Evolutionary conservation across 2,888 invertebrate species (phyloP).

Genomic region (Enchytraeus crypticus): DNA sequence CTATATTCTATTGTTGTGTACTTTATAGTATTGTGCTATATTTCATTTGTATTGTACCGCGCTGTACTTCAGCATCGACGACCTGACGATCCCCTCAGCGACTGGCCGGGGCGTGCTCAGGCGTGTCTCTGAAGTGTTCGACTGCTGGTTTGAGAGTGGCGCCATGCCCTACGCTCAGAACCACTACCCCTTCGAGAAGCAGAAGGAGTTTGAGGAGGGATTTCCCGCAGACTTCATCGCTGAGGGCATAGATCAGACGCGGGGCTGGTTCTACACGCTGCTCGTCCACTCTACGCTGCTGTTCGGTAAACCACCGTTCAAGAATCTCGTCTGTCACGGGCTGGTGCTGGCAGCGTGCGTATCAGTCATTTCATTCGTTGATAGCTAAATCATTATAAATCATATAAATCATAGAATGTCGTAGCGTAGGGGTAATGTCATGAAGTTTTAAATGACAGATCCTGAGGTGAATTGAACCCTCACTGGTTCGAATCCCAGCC

Average conservation of each 20-base stretch:
- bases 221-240: constrained; percentile 99
- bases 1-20: no score
- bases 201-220: constrained; percentile 55
- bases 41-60: no score
- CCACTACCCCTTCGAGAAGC: constrained; percentile 83
- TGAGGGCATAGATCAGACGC: constrained; percentile 96
- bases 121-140: constrained; percentile 88
- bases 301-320: constrained; percentile 91
- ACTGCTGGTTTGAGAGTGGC: constrained; percentile 98
- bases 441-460: no score
- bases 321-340: constrained; percentile 93
- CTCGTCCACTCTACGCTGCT: constrained; percentile 85
- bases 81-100: constrained; percentile 81
- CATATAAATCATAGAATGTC: no score
- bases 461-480: no score
- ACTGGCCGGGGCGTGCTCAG: constrained; percentile 73
- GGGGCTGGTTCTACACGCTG: constrained; percentile 65
- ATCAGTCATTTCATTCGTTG: background rate
- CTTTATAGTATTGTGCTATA: no score
- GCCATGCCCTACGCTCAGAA: constrained; percentile 84
- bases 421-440: no score
- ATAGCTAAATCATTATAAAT: background rate
- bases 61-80: constrained; percentile 72
- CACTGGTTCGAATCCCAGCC: no score
- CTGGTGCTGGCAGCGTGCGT: constrained; percentile 69